Base-by-base conservation (phyloP, 2,797 vertebrate species). In the Tiaroga cobitis region DNA sequence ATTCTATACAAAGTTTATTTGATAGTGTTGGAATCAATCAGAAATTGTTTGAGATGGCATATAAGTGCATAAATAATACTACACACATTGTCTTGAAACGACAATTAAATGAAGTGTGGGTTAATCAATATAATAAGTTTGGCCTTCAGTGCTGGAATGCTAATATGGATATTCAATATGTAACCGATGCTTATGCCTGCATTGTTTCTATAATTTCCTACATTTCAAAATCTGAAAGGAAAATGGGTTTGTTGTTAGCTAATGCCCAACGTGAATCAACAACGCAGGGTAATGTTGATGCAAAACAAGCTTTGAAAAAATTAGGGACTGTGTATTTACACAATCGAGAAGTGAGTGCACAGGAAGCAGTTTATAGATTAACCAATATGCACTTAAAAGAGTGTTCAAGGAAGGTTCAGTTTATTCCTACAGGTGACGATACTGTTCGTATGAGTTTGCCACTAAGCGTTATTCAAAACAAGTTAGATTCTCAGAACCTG, bases 301-400 rank as follows among this genome's bases (percentile, higher is more conserved):
- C 84, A 32, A 10, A 41, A 41, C 41, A 41, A 41, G 41, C 41
- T 41, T 41, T 41, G 41, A 41, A 11, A 41, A 41, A 82, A 8
- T 3, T 84, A 9, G 84, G 87, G 0, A 70, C 24, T 24, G 83
- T 89, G 0, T 90, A 85, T 72, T 43, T 89, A 0, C 86, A 89
- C 5, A 89, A 91, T 4, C 26, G 80, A 7, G 89, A 91, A 37
- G 86, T 91, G 21, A 82, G 8, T 83, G 86, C 87, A n/a, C 88
- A 88, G 5, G 86, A 91, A 72, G 73, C 78, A 1, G 88, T 88
- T 0, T 89, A 88, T 3, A 41, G 88, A 0, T 29, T 86, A 16
- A 87, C 86, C 8, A 86, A 85, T 8, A 84, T 89, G 80, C 83
- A 87, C 29, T 54, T 89, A 2, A 90, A 89, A 39, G 85, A 89